Base-by-base conservation (phyloP, 2,113 vertebrate species). In the Beaufortia kweichowensis region DNA sequence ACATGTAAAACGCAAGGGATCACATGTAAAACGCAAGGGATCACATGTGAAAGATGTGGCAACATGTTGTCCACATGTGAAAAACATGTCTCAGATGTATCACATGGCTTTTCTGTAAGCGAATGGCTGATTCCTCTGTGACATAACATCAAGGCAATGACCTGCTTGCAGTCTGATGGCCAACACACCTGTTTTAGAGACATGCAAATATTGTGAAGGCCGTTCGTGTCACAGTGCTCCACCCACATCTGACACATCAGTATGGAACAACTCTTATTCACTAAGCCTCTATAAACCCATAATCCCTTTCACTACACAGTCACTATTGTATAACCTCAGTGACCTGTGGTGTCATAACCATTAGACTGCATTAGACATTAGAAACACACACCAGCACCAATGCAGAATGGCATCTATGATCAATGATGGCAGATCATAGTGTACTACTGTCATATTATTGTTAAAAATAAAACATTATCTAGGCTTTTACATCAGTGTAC, bases 241-340 rank as follows among this genome's bases (percentile, higher is more conserved):
- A n/a, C 17, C 15, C 21, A 33, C 31, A 23, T 14, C 46, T 21
- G 35, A 43, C 6, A 43, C 56, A 61, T 60, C 55, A 43, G 70
- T 60, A 60, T 60, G 24, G 33, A 17, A 43, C 55, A 46, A 35
- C 70, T 43, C 55, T 73, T 24, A 17, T 21, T 48, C 39, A 48
- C 57, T 61, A 60, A 73, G 35, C 56, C 55, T 29, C 7, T 56
- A 26, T 72, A 71, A 71, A 43, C 23, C 55, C 23, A n/a, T 73
- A 73, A 73, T 73, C 56, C 70, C 24, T 29, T 48, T 31, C 56
- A 60, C 3, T 60, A 61, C 56, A 28, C 9, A 2, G 12, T 39
- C 56, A 61, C 39, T 61, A 26, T 73, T 73, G 70, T 61, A 61
- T 73, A 73, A 73, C 56, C 1, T 43, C 7, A 23, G 11, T 28